Conservation (phyloP, 2,113 vertebrate species). For the Notothenia rossii region DNA sequence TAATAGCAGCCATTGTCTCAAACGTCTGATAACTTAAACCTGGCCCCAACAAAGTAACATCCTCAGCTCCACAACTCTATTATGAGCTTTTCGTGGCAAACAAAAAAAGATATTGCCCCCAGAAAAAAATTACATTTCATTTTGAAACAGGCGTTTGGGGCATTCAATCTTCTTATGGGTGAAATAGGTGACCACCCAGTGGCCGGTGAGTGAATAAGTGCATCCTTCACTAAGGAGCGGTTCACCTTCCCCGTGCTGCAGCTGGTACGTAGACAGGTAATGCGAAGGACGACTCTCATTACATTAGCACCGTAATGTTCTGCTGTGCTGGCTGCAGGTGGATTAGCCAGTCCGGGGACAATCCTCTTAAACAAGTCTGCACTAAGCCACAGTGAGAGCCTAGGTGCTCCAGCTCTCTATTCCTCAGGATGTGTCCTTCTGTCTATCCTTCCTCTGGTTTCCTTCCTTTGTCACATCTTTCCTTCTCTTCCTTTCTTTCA, state of each 20-base stretch:
- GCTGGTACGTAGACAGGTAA: conserved; percentile 52
- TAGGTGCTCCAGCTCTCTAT: conserved; percentile 33
- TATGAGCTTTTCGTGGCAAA: conserved; percentile 31
- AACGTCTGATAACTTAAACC: conserved; percentile 40
- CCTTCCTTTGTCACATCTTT: conserved; percentile 20
- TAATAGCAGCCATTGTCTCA: conserved; percentile 53
- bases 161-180: conserved; percentile 42
- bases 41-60: conserved; percentile 44
- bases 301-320: conserved; percentile 80
- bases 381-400: conserved; percentile 77
- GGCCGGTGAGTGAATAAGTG: conserved; percentile 66
- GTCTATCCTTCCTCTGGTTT: conserved; percentile 25
- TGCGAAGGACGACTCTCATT: conserved; percentile 72
- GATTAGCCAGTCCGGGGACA: conserved; percentile 81
- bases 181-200: conserved; percentile 76
- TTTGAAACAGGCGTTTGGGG: conserved; percentile 66
- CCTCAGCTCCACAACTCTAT: conserved; percentile 18
- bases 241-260: conserved; percentile 47
- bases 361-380: conserved; percentile 86
- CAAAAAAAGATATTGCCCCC: conserved; percentile 30
- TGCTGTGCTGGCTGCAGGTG: conserved; percentile 81
- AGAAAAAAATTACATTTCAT: conserved; percentile 51
- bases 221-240: conserved; percentile 46
- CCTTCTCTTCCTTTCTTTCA: conserved; percentile 57
- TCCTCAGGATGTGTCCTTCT: conserved; percentile 18